phyloP scores from a whole-genome alignment of 2,797 vertebrate species.

The Emys orbicularis region DNA sequence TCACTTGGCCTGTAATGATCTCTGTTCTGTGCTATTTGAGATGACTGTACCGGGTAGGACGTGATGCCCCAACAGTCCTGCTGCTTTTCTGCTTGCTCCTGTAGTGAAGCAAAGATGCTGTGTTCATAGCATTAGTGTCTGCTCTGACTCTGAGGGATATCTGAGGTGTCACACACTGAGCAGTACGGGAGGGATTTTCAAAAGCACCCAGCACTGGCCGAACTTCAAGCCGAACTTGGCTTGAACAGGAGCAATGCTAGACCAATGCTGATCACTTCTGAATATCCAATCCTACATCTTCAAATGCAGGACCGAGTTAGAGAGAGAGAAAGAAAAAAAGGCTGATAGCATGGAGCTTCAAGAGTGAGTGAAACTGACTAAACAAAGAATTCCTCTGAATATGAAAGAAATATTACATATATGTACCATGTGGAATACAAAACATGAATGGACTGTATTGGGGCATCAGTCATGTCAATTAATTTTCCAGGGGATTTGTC shows the following conservation, averaged over 20 bases:
- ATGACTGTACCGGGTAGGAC: fast-evolving
- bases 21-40: not conserved
- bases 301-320: not conserved
- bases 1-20: not conserved
- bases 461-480: not conserved
- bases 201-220: not conserved
- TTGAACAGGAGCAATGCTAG: not conserved
- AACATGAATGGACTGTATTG: not conserved
- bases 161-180: not conserved
- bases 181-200: fast-evolving
- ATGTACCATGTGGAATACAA: fast-evolving
- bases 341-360: fast-evolving
- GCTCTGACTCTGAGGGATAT: not conserved
- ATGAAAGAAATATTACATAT: not conserved
- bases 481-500: not conserved
- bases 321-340: not conserved
- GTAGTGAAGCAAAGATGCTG: not conserved
- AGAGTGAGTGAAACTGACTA: not conserved
- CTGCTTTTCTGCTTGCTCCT: not conserved
- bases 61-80: not conserved
- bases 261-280: not conserved
- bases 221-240: not conserved
- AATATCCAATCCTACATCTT: not conserved
- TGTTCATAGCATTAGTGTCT: not conserved
- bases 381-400: not conserved